These are phyloP conservation scores for Isurus oxyrinchus DNA, from an alignment of 2,113 vertebrate species.

Conservation along the genomic window DNA sequence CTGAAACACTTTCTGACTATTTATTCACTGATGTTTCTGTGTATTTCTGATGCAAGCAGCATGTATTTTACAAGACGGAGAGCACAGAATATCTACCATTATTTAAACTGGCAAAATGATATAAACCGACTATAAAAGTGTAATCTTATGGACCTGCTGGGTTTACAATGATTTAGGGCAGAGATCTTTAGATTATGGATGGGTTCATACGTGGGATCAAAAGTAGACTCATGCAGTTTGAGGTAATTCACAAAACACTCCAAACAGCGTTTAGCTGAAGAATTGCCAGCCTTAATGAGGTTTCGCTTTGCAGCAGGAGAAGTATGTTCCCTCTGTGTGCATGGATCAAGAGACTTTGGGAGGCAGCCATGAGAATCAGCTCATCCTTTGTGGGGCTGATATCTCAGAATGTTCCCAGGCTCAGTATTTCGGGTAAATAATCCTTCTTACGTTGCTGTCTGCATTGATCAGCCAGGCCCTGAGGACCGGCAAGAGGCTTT, in stretches of 20 bases:
- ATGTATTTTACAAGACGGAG: neutral
- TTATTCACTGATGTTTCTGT: neutral
- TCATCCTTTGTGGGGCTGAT: neutral
- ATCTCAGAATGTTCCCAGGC: neutral
- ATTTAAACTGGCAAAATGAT: neutral
- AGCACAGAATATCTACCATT: neutral
- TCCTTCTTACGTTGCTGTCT: neutral
- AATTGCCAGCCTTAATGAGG: neutral
- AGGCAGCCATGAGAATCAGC: neutral
- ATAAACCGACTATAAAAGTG: neutral
- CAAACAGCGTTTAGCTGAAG: neutral
- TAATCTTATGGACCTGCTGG: neutral
- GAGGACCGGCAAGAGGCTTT: neutral
- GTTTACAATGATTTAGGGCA: neutral
- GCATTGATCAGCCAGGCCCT: neutral
- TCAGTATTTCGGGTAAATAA: neutral
- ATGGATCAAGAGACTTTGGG: conserved; percentile 1
- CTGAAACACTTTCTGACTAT: neutral
- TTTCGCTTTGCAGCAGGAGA: neutral
- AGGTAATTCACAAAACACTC: neutral
- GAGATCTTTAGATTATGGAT: neutral
- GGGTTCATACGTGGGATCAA: no score
- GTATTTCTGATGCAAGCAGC: neutral
- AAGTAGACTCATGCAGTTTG: neutral
- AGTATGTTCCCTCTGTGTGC: neutral